Base-by-base conservation (phyloP, 1,140 invertebrate species). In the Neotoxoptera formosana region DNA sequence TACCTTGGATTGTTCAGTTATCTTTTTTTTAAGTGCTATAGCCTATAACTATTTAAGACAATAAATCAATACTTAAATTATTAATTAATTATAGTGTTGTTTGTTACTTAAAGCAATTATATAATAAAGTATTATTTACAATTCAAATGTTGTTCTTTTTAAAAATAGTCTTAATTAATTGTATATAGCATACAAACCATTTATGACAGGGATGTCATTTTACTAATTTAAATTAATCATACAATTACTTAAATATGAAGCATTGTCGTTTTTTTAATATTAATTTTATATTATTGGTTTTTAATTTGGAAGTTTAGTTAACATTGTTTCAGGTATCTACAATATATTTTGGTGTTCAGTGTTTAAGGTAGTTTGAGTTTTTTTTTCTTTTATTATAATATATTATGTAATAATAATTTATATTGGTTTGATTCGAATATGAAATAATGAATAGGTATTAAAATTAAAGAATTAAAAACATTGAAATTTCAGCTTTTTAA, bases 41-140 rank as follows among this genome's bases (percentile, higher is more conserved):
- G 60, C 34, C 76, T 48, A 25, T 41, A 25, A 90, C 34, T 14
- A 90, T 60, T 25, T 41, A 25, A 41, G 25, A 76, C 25, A 60
- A 60, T 41, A 41, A 60, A 25, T 34, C 47, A 81, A 67, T 23
- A 48, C 34, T 91, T 67, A 67, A 30, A 41, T 56, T 56, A 89
- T 91, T 91, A 76, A 91, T 90, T 36, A 67, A 67, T 30, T n/a
- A 41, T 41, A 83, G 56, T 92, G 21, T 53, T 92, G 91, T 84
- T 21, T n/a, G 21, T 53, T 41, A 41, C 41, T 41, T 41, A 41
- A 41, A 36, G 47, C 7, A 30, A 1, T 81, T 48, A 67, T 25
- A 76, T 34, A 91, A 81, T 91, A 48, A 47, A 91, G 45, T 81
- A 45, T 81, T 48, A 81, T 81, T 91, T 30, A 30, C 30, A 30